phyloP scores from a whole-genome alignment of 2,888 invertebrate genomes.

The Allophyes oxyacanthae region DNA sequence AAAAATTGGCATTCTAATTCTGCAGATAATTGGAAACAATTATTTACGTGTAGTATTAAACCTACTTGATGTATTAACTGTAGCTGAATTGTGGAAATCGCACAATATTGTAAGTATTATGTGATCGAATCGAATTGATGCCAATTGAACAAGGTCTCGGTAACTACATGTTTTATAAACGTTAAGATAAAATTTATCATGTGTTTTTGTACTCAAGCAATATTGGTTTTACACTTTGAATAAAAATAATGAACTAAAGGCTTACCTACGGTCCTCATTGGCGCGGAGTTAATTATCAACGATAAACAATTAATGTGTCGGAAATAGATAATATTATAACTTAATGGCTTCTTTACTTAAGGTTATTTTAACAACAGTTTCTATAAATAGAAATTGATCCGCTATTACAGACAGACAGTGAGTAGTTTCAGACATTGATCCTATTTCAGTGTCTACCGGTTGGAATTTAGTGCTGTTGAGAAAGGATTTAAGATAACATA shows the following conservation, averaged over 20 bases:
- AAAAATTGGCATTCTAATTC: constrained; percentile 42
- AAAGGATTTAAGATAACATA: too few relatives aligned
- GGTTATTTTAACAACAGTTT: too few relatives aligned
- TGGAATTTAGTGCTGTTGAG: too few relatives aligned
- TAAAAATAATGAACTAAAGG: constrained; percentile 12
- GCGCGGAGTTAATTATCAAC: too few relatives aligned
- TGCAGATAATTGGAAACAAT: constrained; percentile 40
- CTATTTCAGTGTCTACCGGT: too few relatives aligned
- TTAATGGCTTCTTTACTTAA: too few relatives aligned
- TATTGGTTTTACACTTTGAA: constrained; percentile 25
- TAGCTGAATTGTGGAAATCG: constrained; percentile 41
- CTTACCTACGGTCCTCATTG: too few relatives aligned
- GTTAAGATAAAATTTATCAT: constrained; percentile 24
- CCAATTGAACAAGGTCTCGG: constrained; percentile 37
- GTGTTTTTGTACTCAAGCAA: constrained; percentile 21
- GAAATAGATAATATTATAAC: constrained; percentile 10
- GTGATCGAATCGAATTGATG: constrained; percentile 34
- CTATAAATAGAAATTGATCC: too few relatives aligned
- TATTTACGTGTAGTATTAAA: constrained; percentile 4
- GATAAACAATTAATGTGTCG: not conserved
- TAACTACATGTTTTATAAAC: constrained; percentile 20
- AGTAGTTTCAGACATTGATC: too few relatives aligned
- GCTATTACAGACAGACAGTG: too few relatives aligned
- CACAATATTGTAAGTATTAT: constrained; percentile 18
- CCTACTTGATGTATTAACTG: constrained; percentile 29